A percentile compares a stretch with the other conserved stretches of the same genome.
phyloP scores from a whole-genome alignment of 2,797 vertebrate species.

The Pampus argenteus region DNA sequence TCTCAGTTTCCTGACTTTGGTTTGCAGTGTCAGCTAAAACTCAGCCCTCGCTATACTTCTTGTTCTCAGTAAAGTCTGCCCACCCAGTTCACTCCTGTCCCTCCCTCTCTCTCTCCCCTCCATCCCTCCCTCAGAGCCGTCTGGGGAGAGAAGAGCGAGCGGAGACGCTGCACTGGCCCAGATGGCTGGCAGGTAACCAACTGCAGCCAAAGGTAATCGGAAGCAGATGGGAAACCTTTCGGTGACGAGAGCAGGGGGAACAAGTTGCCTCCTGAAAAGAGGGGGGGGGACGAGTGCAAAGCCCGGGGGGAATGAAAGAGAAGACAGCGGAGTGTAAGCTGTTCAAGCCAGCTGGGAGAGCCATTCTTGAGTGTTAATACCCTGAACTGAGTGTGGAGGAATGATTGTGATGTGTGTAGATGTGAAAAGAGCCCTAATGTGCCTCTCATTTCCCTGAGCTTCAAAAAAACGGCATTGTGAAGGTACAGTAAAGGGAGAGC shows the following conservation, averaged over 20 bases:
- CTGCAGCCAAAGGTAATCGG: constrained; percentile 91
- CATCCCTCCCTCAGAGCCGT: constrained; percentile 67
- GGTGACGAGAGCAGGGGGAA: constrained; percentile 86
- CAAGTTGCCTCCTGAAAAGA: constrained; percentile 84
- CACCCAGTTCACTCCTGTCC: constrained; percentile 64
- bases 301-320: constrained; percentile 55
- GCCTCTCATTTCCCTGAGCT: constrained; percentile 43
- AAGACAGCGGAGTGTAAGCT: constrained; percentile 65
- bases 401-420: constrained; percentile 28
- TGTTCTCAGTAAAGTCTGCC: constrained; percentile 61
- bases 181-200: constrained; percentile 86
- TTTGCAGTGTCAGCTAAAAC: constrained; percentile 72
- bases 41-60: constrained; percentile 44
- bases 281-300: constrained; percentile 49
- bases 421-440: constrained; percentile 49
- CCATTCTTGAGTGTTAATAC: constrained; percentile 66
- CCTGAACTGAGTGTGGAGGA: constrained; percentile 54
- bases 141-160: constrained; percentile 73
- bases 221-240: constrained; percentile 91
- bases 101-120: constrained; percentile 30
- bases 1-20: constrained; percentile 61
- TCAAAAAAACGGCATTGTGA: constrained; percentile 42
- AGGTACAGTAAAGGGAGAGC: constrained; percentile 64
- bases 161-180: constrained; percentile 82
- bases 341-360: constrained; percentile 71